Percentiles rank a stretch among this genome's conserved stretches.
phyloP scores from a whole-genome alignment of 2,888 invertebrate genomes.

The Caenorhabditis doughertyi region DNA sequence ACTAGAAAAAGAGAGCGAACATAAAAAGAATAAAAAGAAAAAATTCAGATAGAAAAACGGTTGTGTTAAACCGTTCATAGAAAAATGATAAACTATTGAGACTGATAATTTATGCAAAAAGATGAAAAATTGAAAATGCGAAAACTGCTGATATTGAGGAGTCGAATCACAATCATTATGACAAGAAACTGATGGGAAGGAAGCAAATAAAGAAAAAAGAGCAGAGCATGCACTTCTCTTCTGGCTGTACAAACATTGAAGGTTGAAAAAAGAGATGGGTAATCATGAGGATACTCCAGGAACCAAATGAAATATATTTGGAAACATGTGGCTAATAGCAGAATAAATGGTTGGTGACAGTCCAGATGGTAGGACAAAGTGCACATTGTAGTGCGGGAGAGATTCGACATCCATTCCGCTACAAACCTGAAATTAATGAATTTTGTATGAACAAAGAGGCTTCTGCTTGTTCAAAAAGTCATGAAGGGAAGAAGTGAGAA shows the following conservation, averaged over 20 bases:
- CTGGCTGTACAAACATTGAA: slow-evolving; percentile 40
- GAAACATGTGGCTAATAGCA: slow-evolving; percentile 90
- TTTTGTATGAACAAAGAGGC: too few relatives aligned
- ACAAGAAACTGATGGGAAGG: slow-evolving; percentile 33
- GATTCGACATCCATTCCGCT: slow-evolving; percentile 60
- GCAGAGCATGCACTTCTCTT: slow-evolving; percentile 11
- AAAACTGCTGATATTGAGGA: slow-evolving; percentile 16
- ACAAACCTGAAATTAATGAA: slow-evolving; percentile 73
- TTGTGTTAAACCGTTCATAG: background rate
- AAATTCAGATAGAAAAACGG: slow-evolving; percentile 10
- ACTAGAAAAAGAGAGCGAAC: background rate
- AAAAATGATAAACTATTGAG: background rate
- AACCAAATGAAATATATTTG: slow-evolving; percentile 88
- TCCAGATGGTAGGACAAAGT: slow-evolving; percentile 91
- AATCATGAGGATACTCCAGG: slow-evolving; percentile 66
- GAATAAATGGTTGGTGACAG: slow-evolving; percentile 86
- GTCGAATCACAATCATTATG: slow-evolving; percentile 42
- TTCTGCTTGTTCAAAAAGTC: too few relatives aligned
- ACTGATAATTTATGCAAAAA: slow-evolving; percentile 23
- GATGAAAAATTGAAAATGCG: background rate
- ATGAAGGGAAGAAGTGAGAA: too few relatives aligned
- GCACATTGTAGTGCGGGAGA: slow-evolving; percentile 88
- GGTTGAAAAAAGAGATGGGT: slow-evolving; percentile 13
- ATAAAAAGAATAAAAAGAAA: background rate
- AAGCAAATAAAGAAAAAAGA: slow-evolving; percentile 32